Base-by-base conservation (phyloP, 2,113 vertebrate species). In the Pomatostomus ruficeps region DNA sequence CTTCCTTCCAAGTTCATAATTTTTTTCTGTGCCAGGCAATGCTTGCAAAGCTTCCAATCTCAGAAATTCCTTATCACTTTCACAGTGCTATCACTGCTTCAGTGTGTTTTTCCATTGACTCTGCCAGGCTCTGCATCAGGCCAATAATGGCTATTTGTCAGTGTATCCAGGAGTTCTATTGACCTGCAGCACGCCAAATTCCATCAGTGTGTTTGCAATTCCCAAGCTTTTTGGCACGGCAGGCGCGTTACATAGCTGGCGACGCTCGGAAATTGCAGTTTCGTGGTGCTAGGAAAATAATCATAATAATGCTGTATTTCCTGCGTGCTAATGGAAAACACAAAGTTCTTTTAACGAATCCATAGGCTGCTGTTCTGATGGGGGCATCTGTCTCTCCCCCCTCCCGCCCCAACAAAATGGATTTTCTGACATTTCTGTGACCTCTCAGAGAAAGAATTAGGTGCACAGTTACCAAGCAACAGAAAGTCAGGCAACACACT, bases 401-500 rank as follows among this genome's bases (percentile, higher is more conserved):
- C 3, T 28, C 33, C 15, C 0, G 3, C 29, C 31, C 62, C 74
- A 73, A 12, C 66, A 91, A 95, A 93, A 96, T 89, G 92, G 96
- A 96, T 96, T 91, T 95, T 97, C 95, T 97, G 96, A 96, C 96
- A 97, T 97, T 97, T 97, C 96, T 95, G 85, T 98, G 97, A 98
- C 97, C 97, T 98, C 96, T 94, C 83, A 90, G 96, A 95, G 95
- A 93, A 97, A 97, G 98, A 98, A 98, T 97, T 98, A 96, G 97
- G 97, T 96, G 95, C 97, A 96, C 80, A 85, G 98, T 98, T 97
- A 97, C 98, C 92, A 98, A 95, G 98, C 97, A 98, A 98, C 97
- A 92, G 97, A 93, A 93, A 98, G 95, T 94, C 91, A 58, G 90
- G 78, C 68, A 97, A 91, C 94, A 88, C 95, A 67, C 77, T 96